Base-by-base conservation (phyloP, 2,113 vertebrate genomes). In the Salvelinus sp. region DNA sequence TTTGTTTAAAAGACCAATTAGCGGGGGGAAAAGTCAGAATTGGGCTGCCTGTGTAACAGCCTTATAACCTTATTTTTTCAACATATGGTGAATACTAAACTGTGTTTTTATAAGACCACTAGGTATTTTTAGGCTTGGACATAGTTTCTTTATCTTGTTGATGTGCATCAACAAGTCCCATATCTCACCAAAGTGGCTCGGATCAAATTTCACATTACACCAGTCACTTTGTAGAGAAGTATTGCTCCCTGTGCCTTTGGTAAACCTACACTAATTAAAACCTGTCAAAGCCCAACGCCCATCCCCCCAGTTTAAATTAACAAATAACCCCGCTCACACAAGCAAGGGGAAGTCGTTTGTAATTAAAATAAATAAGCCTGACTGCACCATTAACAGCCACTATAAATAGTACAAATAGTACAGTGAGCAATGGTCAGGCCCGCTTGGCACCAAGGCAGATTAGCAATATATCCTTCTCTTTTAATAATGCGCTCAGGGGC, bases 401-500 rank as follows among this genome's bases (percentile, higher is more conserved):
- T 62, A 62, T 62, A 62, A 62, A 62, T 62, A 62, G 58, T 60
- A 60, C 58, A 20, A 60, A 60, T 60, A 60, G 74, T 72, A 77
- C 82, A 78, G 54, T 69, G 76, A 77, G 82, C 28, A 79, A 22
- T 79, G 75, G 76, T 65, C 82, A 76, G 76, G 83, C 74, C 78
- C 66, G 76, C 81, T 72, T 85, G 86, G 83, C 80, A 80, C 84
- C 71, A 63, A 30, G 50, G 77, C 79, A 81, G 78, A 81, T 84
- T 78, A 85, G 83, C 80, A 85, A 85, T 80, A 85, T 83, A 88
- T 87, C 87, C 79, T 80, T 85, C 81, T 70, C 70, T 80, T 83
- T 81, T 87, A 87, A 88, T 88, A 87, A 88, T 85, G 85, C 85
- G 79, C 83, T 83, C 83, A 80, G 87, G 87, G 83, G 76, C 86